Evolutionary conservation across 2,113 vertebrate genomes (phyloP).

Genomic region (Hemichromis elongatus): DNA sequence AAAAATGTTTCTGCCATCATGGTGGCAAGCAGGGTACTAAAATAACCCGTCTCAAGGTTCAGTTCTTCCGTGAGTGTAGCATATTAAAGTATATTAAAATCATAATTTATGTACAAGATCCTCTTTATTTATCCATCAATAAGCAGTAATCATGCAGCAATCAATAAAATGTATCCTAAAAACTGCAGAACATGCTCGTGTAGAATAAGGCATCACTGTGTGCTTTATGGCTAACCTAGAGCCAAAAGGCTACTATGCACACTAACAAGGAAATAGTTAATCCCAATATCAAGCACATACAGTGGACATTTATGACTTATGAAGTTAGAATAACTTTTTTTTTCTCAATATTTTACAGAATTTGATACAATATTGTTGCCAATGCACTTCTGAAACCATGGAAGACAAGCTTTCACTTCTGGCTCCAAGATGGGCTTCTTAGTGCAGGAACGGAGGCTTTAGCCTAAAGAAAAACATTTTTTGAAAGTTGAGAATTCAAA

Average conservation of each 20-base stretch:
- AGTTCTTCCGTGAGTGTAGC: not conserved
- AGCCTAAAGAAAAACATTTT: constrained; percentile 15
- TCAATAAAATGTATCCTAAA: not conserved
- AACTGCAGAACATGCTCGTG: not conserved
- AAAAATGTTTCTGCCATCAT: too few species aligned
- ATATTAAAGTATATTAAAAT: not conserved
- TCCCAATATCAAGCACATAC: not conserved
- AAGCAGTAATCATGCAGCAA: too few species aligned
- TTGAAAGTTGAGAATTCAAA: constrained; percentile 3
- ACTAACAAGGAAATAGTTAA: not conserved
- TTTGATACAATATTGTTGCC: not conserved
- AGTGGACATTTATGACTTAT: not conserved
- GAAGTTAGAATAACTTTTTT: not conserved
- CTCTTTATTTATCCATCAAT: not conserved
- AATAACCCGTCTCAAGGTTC: not conserved
- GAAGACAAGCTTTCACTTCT: not conserved
- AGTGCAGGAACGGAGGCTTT: not conserved
- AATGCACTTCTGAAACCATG: not conserved
- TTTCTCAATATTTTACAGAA: not conserved
- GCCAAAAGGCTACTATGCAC: not conserved
- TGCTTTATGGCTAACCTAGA: not conserved
- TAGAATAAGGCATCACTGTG: not conserved
- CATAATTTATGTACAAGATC: not conserved
- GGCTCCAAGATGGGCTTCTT: not conserved
- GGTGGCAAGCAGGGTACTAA: not conserved